Evolutionary conservation across 2,888 invertebrate species (phyloP).

Genomic region (Philaethria dido): DNA sequence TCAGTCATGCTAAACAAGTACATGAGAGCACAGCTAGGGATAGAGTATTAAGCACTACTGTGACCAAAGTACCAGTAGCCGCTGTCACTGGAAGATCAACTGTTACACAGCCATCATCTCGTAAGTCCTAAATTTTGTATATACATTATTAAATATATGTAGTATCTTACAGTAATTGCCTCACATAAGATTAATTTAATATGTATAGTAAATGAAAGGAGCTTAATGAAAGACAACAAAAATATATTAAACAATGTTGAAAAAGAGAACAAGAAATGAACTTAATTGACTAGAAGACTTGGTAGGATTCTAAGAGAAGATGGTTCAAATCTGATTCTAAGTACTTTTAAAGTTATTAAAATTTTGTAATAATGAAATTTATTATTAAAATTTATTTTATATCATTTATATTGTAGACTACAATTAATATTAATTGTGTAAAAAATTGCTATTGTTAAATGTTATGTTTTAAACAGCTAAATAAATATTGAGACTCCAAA

Average conservation of each 20-base stretch:
- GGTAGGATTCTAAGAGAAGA: no score
- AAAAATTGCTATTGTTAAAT: background rate
- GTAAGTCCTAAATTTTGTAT: conserved; percentile 54
- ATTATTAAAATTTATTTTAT: background rate
- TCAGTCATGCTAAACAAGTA: conserved; percentile 85
- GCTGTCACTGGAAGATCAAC: conserved; percentile 75
- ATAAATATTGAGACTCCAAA: background rate
- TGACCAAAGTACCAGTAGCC: conserved; percentile 76
- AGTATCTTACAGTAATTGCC: no score
- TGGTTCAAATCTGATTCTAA: no score
- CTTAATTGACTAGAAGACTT: no score
- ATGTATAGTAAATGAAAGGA: no score
- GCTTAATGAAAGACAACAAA: no score
- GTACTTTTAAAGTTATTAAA: background rate
- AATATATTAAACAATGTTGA: no score
- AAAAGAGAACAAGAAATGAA: no score
- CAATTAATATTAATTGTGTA: background rate
- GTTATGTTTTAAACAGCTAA: background rate
- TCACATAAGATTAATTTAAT: no score
- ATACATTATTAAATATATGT: no score
- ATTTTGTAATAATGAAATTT: background rate
- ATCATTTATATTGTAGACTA: background rate
- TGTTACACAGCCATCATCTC: conserved; percentile 66
- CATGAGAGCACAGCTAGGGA: conserved; percentile 84
- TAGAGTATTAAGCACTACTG: conserved; percentile 73